A percentile compares a stretch with the other conserved stretches of the same genome.
These are phyloP conservation scores for Xiphophorus hellerii DNA, from an alignment of 2,113 vertebrate species.

Conservation along the genomic window DNA sequence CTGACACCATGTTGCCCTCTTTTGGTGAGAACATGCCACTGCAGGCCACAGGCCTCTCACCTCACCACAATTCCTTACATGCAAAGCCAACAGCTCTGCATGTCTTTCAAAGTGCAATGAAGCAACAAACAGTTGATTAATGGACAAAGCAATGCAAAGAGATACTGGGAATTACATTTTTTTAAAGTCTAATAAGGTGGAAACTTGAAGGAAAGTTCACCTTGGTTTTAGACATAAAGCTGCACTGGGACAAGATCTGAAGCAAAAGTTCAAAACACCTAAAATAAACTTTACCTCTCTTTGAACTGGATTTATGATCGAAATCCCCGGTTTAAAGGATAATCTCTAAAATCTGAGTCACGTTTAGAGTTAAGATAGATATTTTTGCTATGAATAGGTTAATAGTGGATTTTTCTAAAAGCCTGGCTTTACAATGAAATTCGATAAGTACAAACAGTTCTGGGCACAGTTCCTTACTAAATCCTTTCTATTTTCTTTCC, in stretches of 20 bases:
- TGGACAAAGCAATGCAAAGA: neutral
- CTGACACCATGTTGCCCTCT: constrained; percentile 86
- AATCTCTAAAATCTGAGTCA: neutral
- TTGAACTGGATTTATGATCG: neutral
- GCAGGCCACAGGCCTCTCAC: constrained; percentile 50
- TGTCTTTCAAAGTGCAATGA: neutral
- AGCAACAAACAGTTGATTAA: constrained; percentile 9
- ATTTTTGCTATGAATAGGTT: neutral
- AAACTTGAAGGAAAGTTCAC: neutral
- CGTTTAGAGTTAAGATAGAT: neutral
- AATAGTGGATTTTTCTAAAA: neutral
- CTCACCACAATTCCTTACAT: neutral
- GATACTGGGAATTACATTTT: neutral
- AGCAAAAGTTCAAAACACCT: neutral
- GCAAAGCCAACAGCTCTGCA: neutral
- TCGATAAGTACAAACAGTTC: neutral
- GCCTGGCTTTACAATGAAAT: neutral
- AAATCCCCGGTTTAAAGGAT: neutral
- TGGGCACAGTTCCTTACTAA: neutral
- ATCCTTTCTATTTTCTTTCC: too few relatives aligned
- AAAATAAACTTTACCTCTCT: neutral
- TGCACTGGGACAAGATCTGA: neutral
- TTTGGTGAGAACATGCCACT: constrained; percentile 79
- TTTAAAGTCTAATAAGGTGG: neutral
- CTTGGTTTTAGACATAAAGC: neutral